These are phyloP conservation scores for Pyrgilauda ruficollis DNA, from an alignment of 2,113 vertebrate genomes.

Conservation along the genomic window DNA sequence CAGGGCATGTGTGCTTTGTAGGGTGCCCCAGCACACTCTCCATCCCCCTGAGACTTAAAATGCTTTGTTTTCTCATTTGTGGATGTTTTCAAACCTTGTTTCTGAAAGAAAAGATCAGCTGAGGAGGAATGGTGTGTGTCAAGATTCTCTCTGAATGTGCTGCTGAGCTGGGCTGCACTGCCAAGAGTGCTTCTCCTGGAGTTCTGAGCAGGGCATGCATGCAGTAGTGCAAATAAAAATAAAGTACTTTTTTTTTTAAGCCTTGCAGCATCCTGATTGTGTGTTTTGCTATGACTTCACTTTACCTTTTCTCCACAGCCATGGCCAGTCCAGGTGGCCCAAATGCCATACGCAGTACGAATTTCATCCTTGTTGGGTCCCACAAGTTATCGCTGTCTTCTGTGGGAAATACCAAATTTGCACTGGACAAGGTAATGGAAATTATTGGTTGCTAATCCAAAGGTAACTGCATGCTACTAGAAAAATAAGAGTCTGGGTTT, in stretches of 20 bases:
- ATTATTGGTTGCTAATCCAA: not conserved
- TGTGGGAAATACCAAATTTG: constrained; percentile 84
- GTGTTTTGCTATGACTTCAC: not conserved
- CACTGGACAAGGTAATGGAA: constrained; percentile 88
- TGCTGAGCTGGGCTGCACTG: not conserved
- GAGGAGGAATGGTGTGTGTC: not conserved
- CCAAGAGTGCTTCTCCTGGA: not conserved
- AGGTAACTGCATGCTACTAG: not conserved
- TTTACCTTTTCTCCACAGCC: constrained; percentile 63
- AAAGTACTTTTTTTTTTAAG: not conserved
- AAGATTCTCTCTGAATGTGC: not conserved
- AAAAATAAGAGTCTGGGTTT: not conserved
- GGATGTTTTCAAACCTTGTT: not conserved
- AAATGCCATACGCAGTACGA: constrained; percentile 87
- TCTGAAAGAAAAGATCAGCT: not conserved
- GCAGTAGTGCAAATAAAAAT: not conserved
- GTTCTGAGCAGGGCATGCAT: not conserved
- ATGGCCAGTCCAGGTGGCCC: constrained; percentile 90
- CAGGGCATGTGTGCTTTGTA: not conserved
- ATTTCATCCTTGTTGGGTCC: constrained; percentile 87
- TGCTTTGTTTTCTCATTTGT: not conserved
- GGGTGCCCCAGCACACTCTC: not conserved
- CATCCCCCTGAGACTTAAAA: not conserved
- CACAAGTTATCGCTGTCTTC: constrained; percentile 84
- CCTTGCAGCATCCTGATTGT: not conserved